Percentiles rank a stretch among this genome's conserved stretches.
Conservation (phyloP, 2,888 invertebrate species). For the Drosophila affinis region DNA sequence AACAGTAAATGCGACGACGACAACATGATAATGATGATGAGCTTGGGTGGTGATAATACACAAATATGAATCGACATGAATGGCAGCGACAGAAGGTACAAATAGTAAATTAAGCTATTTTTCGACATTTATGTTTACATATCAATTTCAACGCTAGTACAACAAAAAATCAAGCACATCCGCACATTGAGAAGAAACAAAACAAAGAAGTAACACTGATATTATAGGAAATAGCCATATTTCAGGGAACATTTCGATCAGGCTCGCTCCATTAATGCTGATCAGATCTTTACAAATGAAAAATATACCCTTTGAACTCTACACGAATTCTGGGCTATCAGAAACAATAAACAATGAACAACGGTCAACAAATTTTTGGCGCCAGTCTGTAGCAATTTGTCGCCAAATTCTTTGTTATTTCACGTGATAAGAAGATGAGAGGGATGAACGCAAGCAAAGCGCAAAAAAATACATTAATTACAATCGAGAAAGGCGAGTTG, state of each 20-base stretch:
- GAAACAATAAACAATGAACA: background rate
- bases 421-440: constrained; percentile 50
- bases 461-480: constrained; percentile 1
- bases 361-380: constrained; percentile 37
- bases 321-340: background rate
- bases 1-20: constrained; percentile 34
- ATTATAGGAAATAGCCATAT: background rate
- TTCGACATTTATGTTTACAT: constrained; percentile 13
- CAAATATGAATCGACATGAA: constrained; percentile 26
- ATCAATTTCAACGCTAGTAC: constrained; percentile 18
- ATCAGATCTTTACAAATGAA: background rate
- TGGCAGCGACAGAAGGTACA: constrained; percentile 22
- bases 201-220: constrained; percentile 6
- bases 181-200: constrained; percentile 15
- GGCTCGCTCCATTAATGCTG: no score
- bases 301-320: background rate
- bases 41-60: constrained; percentile 13
- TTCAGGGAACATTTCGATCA: background rate
- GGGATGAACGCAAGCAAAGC: constrained; percentile 5
- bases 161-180: constrained; percentile 4
- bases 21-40: constrained; percentile 28
- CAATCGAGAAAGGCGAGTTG: constrained; percentile 15
- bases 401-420: constrained; percentile 52
- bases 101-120: constrained; percentile 31
- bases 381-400: constrained; percentile 60